These are phyloP conservation scores for Dicyrtomina minuta DNA, from an alignment of 2,888 invertebrate species.

Conservation along the genomic window DNA sequence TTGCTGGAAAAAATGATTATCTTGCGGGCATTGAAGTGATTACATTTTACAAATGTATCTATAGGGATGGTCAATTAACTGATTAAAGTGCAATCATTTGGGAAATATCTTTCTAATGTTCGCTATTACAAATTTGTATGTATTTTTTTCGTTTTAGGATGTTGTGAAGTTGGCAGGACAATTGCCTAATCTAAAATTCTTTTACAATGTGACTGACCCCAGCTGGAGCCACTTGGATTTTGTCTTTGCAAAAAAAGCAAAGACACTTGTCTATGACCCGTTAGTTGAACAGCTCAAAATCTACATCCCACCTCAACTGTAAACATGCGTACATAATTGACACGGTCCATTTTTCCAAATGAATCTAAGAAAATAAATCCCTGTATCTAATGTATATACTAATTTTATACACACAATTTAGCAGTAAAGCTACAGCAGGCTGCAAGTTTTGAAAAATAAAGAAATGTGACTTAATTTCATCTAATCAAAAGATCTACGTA, in stretches of 20 bases:
- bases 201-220: background rate
- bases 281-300: background rate
- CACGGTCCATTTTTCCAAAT: no score
- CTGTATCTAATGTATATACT: no score
- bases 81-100: no score
- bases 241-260: constrained; percentile 11
- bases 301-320: no score
- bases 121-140: background rate
- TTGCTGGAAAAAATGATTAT: background rate
- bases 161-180: background rate
- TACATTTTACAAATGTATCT: background rate
- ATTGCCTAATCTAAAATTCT: background rate
- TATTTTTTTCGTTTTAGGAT: constrained; percentile 14
- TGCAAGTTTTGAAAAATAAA: no score
- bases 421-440: no score
- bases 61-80: no score
- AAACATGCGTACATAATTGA: no score
- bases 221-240: constrained; percentile 16
- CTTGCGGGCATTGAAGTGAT: background rate
- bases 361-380: no score
- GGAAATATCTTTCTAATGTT: background rate
- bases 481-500: no score
- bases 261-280: constrained; percentile 4
- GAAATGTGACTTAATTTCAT: no score
- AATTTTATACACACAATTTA: no score